A percentile compares a stretch with the other conserved stretches of the same genome.
Evolutionary conservation across 2,888 invertebrate species (phyloP).

Genomic region (Fragum whitleyi): DNA sequence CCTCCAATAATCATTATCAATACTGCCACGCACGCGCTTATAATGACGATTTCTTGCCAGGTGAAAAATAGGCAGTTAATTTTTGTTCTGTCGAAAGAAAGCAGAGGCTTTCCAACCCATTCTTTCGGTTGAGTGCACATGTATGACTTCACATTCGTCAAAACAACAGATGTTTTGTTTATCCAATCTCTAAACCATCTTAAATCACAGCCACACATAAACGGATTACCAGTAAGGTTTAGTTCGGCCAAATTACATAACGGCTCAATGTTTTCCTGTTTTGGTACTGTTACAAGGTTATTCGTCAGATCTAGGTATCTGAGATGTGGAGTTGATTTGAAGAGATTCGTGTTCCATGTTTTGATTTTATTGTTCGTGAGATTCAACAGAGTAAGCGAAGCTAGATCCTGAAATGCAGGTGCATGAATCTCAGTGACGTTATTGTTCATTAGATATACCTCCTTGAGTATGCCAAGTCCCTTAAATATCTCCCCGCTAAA

Average conservation of each 20-base stretch:
- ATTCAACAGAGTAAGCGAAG: conserved; percentile 87
- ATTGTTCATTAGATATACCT: conserved; percentile 81
- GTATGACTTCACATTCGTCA: conserved; percentile 59
- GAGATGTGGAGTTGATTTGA: conserved; percentile 53
- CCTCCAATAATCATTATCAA: conserved; percentile 41
- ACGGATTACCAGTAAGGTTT: conserved; percentile 93
- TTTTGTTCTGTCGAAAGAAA: conserved; percentile 67
- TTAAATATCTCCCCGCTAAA: conserved; percentile 61
- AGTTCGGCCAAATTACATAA: conserved; percentile 88
- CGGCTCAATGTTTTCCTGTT: conserved; percentile 86
- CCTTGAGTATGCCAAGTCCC: conserved; percentile 64
- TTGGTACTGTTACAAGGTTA: conserved; percentile 82
- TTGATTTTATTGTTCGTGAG: conserved; percentile 89
- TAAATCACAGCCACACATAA: conserved; percentile 95
- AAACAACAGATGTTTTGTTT: conserved; percentile 89
- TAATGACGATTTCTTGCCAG: conserved; percentile 56
- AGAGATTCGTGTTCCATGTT: conserved; percentile 65
- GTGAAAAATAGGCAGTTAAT: conserved; percentile 71
- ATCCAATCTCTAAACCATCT: conserved; percentile 97
- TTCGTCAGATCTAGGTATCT: conserved; percentile 75
- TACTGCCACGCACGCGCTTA: conserved; percentile 41
- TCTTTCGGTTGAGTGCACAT: conserved; percentile 69
- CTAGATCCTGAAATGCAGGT: conserved; percentile 88
- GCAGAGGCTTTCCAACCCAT: conserved; percentile 68
- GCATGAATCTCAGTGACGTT: conserved; percentile 79